phyloP scores from a whole-genome alignment of 1,140 invertebrate genomes.

The Orchesella cincta region DNA sequence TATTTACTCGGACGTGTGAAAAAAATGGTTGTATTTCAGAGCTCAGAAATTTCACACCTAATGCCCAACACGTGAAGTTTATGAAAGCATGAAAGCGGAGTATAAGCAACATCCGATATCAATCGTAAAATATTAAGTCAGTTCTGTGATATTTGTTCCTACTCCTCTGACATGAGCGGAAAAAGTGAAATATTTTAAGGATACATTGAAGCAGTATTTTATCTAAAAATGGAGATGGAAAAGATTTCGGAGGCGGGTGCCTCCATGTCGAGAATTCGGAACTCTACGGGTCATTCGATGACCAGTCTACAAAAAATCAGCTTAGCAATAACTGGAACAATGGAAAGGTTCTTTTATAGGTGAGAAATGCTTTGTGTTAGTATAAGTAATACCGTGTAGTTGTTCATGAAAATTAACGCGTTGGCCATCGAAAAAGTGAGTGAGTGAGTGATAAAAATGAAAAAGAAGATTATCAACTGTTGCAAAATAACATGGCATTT shows the following conservation, averaged over 20 bases:
- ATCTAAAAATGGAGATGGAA: neutral
- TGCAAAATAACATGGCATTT: no score
- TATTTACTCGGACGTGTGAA: no score
- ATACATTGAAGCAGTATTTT: neutral
- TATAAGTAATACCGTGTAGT: neutral
- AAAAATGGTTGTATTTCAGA: no score
- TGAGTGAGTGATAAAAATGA: no score
- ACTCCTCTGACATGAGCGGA: neutral
- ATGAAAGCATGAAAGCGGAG: neutral
- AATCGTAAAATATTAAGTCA: neutral
- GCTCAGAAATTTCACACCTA: neutral
- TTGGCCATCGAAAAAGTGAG: no score
- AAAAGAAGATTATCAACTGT: no score
- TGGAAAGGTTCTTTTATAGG: constrained; percentile 44
- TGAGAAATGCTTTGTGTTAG: constrained; percentile 9
- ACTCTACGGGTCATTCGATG: constrained; percentile 22
- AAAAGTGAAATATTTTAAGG: neutral
- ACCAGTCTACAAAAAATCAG: constrained; percentile 39
- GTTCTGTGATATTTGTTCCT: neutral
- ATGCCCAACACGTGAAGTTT: neutral
- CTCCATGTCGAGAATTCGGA: neutral
- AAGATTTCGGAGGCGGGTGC: neutral
- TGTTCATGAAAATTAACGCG: no score
- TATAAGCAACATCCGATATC: neutral
- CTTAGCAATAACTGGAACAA: constrained; percentile 34